Conservation (phyloP, 2,113 vertebrate genomes). For the Nipponia nippon region DNA sequence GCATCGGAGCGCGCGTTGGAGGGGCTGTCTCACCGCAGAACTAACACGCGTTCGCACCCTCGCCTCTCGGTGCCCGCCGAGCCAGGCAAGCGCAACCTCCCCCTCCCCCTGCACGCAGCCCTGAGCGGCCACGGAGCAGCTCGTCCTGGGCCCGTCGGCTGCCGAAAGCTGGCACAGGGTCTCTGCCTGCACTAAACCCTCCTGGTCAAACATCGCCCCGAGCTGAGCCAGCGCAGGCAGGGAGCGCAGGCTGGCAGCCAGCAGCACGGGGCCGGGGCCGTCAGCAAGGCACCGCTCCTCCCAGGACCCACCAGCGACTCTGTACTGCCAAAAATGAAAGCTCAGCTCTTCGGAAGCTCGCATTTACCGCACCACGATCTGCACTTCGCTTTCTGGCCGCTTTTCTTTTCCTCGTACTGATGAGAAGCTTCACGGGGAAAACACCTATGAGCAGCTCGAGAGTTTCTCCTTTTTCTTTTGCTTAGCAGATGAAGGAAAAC, state of each 20-base stretch:
- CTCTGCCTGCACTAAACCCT: rapidly evolving
- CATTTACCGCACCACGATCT: rapidly evolving
- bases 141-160: rapidly evolving
- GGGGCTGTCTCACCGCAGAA: neutral
- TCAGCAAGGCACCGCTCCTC: neutral
- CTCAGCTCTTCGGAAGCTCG: neutral
- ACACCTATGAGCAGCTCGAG: neutral
- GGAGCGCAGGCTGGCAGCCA: neutral
- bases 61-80: neutral
- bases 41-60: rapidly evolving
- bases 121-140: neutral
- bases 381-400: neutral
- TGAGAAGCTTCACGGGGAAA: neutral
- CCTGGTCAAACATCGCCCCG: neutral
- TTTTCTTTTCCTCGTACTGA: neutral
- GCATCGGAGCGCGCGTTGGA: rapidly evolving
- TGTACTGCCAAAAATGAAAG: neutral
- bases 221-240: neutral
- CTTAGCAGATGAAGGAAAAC: neutral
- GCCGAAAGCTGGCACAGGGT: rapidly evolving
- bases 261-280: neutral
- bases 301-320: neutral
- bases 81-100: neutral
- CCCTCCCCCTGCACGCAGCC: neutral
- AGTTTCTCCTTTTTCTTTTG: neutral